Conservation (phyloP, 1,140 invertebrate genomes). For the Cataglyphis hispanica region DNA sequence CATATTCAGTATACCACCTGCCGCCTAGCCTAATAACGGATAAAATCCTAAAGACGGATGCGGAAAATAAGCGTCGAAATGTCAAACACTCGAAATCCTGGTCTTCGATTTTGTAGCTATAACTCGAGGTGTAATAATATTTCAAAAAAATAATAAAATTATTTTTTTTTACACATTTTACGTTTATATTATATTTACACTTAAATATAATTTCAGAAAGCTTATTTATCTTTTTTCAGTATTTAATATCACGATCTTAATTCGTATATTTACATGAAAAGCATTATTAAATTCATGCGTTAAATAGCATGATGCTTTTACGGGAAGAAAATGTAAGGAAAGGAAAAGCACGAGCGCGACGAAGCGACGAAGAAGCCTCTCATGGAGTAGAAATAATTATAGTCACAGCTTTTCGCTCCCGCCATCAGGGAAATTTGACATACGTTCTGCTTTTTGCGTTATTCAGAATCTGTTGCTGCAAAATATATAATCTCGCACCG, state of each 20-base stretch:
- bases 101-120: not conserved
- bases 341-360: not conserved
- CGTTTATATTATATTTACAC: not conserved
- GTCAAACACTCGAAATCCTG: conserved; percentile 47
- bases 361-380: not conserved
- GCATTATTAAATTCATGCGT: not conserved
- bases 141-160: not conserved
- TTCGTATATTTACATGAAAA: not conserved
- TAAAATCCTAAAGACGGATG: no score
- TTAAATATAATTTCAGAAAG: not conserved
- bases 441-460: conserved; percentile 54
- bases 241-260: not conserved
- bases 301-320: not conserved
- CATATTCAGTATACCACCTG: conserved; percentile 79
- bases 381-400: not conserved
- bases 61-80: conserved; percentile 64
- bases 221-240: not conserved
- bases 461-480: conserved; percentile 62
- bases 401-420: not conserved
- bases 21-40: conserved; percentile 76
- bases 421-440: not conserved
- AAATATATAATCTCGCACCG: conserved; percentile 72
- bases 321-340: not conserved
- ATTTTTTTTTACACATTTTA: not conserved
- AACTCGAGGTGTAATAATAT: not conserved